Conservation (phyloP, 1,140 invertebrate genomes). For the Manduca sexta region DNA sequence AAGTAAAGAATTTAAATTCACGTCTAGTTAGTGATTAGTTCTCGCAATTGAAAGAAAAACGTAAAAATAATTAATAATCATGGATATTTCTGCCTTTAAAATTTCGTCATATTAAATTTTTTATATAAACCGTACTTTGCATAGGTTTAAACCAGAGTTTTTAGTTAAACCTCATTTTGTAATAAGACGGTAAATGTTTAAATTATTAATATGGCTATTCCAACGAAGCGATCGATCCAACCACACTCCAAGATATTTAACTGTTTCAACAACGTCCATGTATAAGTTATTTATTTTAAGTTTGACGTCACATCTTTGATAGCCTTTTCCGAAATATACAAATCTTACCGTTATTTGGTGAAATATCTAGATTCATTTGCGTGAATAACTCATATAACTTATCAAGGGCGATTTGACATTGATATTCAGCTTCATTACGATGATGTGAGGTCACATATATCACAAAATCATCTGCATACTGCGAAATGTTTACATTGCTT, state of each 20-base stretch:
- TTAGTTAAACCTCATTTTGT: no score
- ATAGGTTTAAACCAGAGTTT: no score
- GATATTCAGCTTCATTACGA: not conserved
- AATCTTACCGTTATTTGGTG: slow-evolving; percentile 17
- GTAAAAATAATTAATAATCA: no score
- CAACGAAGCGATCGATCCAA: slow-evolving; percentile 16
- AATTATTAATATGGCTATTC: slow-evolving; percentile 14
- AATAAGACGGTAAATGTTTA: no score
- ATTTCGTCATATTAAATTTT: no score
- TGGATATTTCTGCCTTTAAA: no score
- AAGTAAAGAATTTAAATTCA: no score
- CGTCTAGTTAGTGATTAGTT: no score
- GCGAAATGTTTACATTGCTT: slow-evolving; percentile 14
- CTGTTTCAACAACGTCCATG: slow-evolving; percentile 1
- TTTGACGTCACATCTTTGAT: not conserved
- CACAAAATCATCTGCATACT: slow-evolving; percentile 27
- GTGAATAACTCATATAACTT: no score
- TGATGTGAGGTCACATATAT: slow-evolving; percentile 11
- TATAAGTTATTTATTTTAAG: not conserved
- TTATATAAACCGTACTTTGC: no score
- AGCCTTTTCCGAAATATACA: slow-evolving; percentile 19
- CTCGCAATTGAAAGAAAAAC: no score
- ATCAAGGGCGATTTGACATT: slow-evolving; percentile 10
- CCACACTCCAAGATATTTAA: slow-evolving; percentile 22
- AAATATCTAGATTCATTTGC: slow-evolving; percentile 8